Conservation (phyloP, 2,113 vertebrate genomes). For the Neotoma lepida region DNA sequence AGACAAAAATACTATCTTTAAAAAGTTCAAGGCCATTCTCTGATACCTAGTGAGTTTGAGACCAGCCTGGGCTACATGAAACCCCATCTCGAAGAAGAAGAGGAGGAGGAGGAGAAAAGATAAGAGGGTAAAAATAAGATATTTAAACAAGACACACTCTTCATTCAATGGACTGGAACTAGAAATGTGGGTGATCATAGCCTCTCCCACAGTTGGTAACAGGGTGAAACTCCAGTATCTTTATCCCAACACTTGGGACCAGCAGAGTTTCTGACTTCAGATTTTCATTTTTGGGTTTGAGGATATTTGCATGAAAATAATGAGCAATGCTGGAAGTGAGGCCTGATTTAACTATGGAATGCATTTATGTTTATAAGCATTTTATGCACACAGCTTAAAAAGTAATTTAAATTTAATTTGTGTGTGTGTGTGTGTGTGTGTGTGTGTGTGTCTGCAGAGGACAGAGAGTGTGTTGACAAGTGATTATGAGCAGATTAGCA, state of each 20-base stretch:
- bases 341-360: neutral
- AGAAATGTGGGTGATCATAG: rapidly evolving
- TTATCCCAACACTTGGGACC: neutral
- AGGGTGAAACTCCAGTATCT: rapidly evolving
- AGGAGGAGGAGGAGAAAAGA: neutral
- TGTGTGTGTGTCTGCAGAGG: neutral
- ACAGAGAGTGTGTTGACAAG: neutral
- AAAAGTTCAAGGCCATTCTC: neutral
- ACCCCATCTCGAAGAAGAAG: neutral
- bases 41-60: neutral
- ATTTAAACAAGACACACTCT: neutral
- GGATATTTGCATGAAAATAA: neutral
- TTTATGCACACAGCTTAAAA: neutral
- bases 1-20: neutral
- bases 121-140: neutral
- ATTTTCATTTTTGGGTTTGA: neutral
- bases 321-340: neutral
- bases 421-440: neutral
- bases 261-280: neutral
- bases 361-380: neutral
- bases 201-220: rapidly evolving
- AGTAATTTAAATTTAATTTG: neutral
- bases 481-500: neutral
- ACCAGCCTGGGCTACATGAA: neutral
- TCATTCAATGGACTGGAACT: rapidly evolving